Percentiles rank a stretch among this genome's conserved stretches.
These are phyloP conservation scores for Leptodactylus fallax DNA, from an alignment of 2,797 vertebrate species.

Conservation along the genomic window DNA sequence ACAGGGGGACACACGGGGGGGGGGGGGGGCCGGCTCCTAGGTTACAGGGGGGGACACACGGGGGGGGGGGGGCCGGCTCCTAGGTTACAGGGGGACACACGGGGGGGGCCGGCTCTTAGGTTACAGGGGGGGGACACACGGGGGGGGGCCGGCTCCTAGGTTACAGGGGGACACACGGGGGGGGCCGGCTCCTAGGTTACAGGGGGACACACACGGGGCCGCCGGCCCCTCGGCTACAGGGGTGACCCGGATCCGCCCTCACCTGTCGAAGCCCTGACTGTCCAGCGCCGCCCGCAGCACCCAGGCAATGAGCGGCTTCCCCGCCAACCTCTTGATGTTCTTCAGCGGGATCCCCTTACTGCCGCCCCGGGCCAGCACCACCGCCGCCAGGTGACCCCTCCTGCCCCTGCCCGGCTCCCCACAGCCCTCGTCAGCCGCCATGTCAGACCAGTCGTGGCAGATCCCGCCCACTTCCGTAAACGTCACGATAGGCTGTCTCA, in stretches of 20 bases:
- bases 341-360: slow-evolving; percentile 94
- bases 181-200: too few species aligned
- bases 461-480: not conserved
- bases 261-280: slow-evolving; percentile 83
- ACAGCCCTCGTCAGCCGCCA: not conserved
- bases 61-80: too few species aligned
- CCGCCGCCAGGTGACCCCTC: slow-evolving; percentile 76
- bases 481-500: not conserved
- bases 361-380: slow-evolving; percentile 89
- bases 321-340: slow-evolving; percentile 89
- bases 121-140: too few species aligned
- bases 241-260: not conserved
- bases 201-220: too few species aligned
- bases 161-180: too few species aligned
- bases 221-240: too few species aligned
- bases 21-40: too few species aligned
- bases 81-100: too few species aligned
- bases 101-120: too few species aligned
- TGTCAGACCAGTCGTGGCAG: not conserved
- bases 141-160: too few species aligned
- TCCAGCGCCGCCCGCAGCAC: slow-evolving; percentile 86
- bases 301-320: slow-evolving; percentile 91
- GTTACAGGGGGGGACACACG: too few species aligned
- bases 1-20: too few species aligned
- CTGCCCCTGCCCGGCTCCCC: not conserved